Conservation (phyloP, 2,797 vertebrate genomes). For the Peromyscus attwateri region DNA sequence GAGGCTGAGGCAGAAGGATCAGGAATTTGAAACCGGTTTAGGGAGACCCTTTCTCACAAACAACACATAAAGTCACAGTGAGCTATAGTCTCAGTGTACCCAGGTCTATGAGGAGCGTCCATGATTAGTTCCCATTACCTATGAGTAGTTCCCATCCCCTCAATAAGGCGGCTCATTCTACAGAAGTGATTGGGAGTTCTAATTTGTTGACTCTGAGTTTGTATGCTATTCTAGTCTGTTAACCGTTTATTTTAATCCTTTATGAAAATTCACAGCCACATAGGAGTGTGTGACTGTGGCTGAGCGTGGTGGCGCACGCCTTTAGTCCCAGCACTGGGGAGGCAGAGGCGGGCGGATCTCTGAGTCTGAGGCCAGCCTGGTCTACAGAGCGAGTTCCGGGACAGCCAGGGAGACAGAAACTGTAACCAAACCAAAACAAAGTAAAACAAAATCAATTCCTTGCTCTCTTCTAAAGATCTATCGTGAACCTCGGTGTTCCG, state of each 20-base stretch:
- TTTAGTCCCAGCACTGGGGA: not conserved
- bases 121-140: not conserved
- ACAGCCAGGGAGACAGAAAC: not conserved
- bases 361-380: not conserved
- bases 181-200: not conserved
- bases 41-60: not conserved
- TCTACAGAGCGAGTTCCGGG: not conserved
- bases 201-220: not conserved
- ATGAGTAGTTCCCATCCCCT: not conserved
- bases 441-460: not conserved
- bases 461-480: not conserved
- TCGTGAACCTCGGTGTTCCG: not conserved
- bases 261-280: constrained; percentile 27
- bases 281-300: not conserved
- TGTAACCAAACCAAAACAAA: not conserved
- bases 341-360: not conserved
- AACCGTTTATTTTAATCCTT: constrained; percentile 10
- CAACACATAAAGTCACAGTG: not conserved
- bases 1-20: not conserved
- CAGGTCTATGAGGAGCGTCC: no score
- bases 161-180: not conserved
- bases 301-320: not conserved
- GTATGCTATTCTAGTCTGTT: not conserved
- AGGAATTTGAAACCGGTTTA: not conserved
- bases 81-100: not conserved